Base-by-base conservation (phyloP, 2,113 vertebrate species). In the Mugil cephalus region DNA sequence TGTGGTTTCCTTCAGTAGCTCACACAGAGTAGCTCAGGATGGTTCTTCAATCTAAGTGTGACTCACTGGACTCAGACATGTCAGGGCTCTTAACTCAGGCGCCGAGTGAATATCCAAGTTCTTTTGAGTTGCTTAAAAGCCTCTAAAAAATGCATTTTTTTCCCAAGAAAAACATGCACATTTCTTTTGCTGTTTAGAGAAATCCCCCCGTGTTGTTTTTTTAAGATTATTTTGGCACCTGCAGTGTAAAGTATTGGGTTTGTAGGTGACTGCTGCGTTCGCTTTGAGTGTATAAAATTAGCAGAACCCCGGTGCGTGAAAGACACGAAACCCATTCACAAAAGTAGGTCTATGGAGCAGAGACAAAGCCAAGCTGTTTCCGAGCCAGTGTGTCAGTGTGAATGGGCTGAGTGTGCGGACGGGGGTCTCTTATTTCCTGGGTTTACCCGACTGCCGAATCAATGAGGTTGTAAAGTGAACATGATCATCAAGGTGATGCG, bases 31-130 rank as follows among this genome's bases (percentile, higher is more conserved):
- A 5, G 52, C 53, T 35, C 9, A 9, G 34, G 53, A 30, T 42
- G 59, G 38, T 69, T 76, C 68, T 75, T 46, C 84, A 63, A 82
- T 82, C 34, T 63, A 66, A 69, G 56, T 65, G 81, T 70, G 84
- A 80, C 54, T 83, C 84, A 80, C 74, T 19, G 1, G 59, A 50
- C 53, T 2, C 68, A 71, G 68, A 86, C 81, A 83, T n/a, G 65
- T 75, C 68, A 71, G 73, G 42, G 67, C 73, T 84, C 61, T 84
- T 82, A 70, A 62, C 69, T 46, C 24, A 1, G 10, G 69, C 58
- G 69, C 54, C n/a, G 69, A 85, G 74, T 62, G 47, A 54, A 74
- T 71, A 8, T 58, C 55, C 51, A 12, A 36, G 5, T 42, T 82
- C 62, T 46, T 21, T 48, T 17, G 8, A 67, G 67, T 53, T 14